These are phyloP conservation scores for Polyommatus iphigenia DNA, from an alignment of 2,888 invertebrate genomes.

Conservation along the genomic window DNA sequence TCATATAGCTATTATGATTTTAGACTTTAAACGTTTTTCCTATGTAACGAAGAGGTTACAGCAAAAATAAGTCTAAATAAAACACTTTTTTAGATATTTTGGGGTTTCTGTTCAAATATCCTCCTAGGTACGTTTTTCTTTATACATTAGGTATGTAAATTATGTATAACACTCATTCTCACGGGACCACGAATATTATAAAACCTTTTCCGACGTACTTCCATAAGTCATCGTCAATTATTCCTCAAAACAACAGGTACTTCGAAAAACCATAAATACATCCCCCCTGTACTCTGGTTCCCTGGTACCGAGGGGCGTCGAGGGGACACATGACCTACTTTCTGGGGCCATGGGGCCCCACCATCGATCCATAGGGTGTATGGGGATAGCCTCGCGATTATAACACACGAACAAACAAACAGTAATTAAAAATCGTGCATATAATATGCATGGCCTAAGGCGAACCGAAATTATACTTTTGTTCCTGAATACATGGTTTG, in stretches of 20 bases:
- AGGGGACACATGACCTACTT: constrained; percentile 73
- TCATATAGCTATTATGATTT: too few relatives aligned
- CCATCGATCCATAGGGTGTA: constrained; percentile 67
- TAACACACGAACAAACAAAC: not conserved
- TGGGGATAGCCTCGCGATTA: not conserved
- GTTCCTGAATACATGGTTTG: not conserved
- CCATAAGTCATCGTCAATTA: constrained; percentile 5
- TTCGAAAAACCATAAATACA: constrained; percentile 38
- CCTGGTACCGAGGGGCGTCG: constrained; percentile 61
- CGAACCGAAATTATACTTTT: not conserved
- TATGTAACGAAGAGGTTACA: too few relatives aligned
- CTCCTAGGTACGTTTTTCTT: not conserved
- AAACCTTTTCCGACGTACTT: not conserved
- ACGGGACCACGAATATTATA: not conserved
- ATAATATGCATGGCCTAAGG: not conserved
- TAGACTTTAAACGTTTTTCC: too few relatives aligned
- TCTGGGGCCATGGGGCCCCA: constrained; percentile 61
- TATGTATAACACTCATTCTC: not conserved
- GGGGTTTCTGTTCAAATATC: not conserved
- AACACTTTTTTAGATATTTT: not conserved
- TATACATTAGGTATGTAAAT: not conserved
- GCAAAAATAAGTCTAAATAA: too few relatives aligned
- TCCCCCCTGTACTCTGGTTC: constrained; percentile 47
- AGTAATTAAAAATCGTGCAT: constrained; percentile 7
- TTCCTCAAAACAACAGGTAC: constrained; percentile 31